phyloP scores from a whole-genome alignment of 2,113 vertebrate genomes.

The Phrynosoma platyrhinos region DNA sequence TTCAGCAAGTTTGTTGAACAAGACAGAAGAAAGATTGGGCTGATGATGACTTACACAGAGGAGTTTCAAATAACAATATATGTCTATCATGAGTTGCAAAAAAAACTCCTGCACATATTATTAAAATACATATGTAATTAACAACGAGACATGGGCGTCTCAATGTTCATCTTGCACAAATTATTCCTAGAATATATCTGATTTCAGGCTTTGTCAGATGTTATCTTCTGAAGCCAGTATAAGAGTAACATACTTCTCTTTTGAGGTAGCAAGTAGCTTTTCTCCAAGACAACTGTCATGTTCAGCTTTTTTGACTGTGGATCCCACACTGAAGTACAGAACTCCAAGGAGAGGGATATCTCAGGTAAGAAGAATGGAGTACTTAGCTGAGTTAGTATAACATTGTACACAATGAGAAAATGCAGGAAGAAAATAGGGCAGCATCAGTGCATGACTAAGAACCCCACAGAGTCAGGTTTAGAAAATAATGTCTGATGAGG shows the following conservation, averaged over 20 bases:
- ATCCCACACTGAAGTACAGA: not conserved
- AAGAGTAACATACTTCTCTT: not conserved
- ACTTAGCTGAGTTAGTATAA: not conserved
- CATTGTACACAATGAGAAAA: not conserved
- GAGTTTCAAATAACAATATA: not conserved
- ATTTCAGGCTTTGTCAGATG: not conserved
- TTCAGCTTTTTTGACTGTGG: not conserved
- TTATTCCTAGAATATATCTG: not conserved
- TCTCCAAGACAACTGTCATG: slow-evolving; percentile 9
- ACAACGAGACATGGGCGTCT: not conserved
- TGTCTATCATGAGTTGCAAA: no score
- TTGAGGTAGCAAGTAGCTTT: not conserved
- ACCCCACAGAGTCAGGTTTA: not conserved
- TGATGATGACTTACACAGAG: not conserved
- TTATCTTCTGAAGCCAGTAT: not conserved
- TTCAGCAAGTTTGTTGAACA: not conserved
- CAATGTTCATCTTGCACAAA: not conserved
- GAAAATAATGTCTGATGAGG: not conserved
- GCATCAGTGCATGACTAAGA: not conserved
- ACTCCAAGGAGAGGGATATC: not conserved
- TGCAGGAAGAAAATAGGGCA: not conserved
- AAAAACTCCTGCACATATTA: no score
- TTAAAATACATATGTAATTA: no score
- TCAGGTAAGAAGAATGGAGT: not conserved
- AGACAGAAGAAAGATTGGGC: not conserved